Percentiles rank a stretch among this genome's conserved stretches.
These are phyloP conservation scores for Lysandra coridon DNA, from an alignment of 2,888 invertebrate species.

Conservation along the genomic window DNA sequence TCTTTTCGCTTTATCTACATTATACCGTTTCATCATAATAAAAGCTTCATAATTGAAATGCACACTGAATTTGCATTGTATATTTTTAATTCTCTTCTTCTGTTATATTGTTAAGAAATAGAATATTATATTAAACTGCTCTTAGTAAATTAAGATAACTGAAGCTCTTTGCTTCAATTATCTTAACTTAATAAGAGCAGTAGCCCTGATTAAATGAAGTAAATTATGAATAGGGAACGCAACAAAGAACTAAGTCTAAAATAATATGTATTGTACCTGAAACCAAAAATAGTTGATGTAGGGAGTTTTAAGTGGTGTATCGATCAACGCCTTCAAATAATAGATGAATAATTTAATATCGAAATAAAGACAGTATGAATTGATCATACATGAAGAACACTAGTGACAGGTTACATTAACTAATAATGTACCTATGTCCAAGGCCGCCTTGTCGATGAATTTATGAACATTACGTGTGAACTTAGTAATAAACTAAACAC, in stretches of 20 bases:
- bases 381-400: no score
- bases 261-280: no score
- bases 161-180: neutral
- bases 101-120: neutral
- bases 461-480: neutral
- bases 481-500: neutral
- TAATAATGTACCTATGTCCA: neutral
- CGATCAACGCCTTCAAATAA: no score
- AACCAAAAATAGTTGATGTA: no score
- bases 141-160: neutral
- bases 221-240: no score
- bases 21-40: constrained; percentile 25
- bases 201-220: no score
- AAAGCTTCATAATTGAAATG: constrained; percentile 14
- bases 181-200: no score
- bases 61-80: constrained; percentile 9
- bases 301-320: no score
- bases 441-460: neutral
- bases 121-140: neutral
- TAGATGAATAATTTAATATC: no score
- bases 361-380: no score
- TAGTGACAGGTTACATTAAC: no score
- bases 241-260: no score
- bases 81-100: constrained; percentile 5
- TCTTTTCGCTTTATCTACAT: constrained; percentile 26